phyloP scores from a whole-genome alignment of 2,888 invertebrate genomes.

The Achlya flavicornis region DNA sequence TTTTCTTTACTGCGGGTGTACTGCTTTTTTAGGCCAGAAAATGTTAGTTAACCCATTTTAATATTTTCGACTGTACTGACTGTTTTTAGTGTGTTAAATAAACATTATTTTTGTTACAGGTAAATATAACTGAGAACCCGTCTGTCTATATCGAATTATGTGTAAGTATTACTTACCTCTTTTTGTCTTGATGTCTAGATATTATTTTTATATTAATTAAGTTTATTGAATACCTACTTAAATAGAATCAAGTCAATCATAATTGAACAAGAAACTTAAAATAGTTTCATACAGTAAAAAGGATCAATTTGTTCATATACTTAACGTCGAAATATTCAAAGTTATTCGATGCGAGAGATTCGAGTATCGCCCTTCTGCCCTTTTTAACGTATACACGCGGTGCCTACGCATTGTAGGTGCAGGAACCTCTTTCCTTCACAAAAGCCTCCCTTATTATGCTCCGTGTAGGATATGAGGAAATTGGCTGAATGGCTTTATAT shows the following conservation, averaged over 20 bases:
- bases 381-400: slow-evolving; percentile 60
- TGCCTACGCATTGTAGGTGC: slow-evolving; percentile 74
- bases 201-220: neutral
- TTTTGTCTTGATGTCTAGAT: neutral
- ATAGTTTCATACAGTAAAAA: slow-evolving; percentile 54
- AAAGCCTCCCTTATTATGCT: slow-evolving; percentile 81
- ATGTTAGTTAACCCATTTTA: neutral
- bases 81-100: slow-evolving; percentile 10
- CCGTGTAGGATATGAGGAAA: slow-evolving; percentile 81
- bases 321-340: slow-evolving; percentile 65
- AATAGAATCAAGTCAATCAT: neutral
- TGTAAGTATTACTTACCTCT: slow-evolving; percentile 5
- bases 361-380: slow-evolving; percentile 65
- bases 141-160: slow-evolving; percentile 15
- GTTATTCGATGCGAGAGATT: slow-evolving; percentile 61
- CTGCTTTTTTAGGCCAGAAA: neutral
- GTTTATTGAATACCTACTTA: neutral
- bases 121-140: slow-evolving; percentile 32
- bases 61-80: neutral
- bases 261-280: neutral
- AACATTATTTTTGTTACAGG: slow-evolving; percentile 39
- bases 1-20: neutral
- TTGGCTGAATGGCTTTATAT: slow-evolving; percentile 82
- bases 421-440: slow-evolving; percentile 78
- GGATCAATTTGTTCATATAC: slow-evolving; percentile 60